Conservation (phyloP, 92 coral and sea anemone genomes). For the Umimayanthus chanpuru region DNA sequence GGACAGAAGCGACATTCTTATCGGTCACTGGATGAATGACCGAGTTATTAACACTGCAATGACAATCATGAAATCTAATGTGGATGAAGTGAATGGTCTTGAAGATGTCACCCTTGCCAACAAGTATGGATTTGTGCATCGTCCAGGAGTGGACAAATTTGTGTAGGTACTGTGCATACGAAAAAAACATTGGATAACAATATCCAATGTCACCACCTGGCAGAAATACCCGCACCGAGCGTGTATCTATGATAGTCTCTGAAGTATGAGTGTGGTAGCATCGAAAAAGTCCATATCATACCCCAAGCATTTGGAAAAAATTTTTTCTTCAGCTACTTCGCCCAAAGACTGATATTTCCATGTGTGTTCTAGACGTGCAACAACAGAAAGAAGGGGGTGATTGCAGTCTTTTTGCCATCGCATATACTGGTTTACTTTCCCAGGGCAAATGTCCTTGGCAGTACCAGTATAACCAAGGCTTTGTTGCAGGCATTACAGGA, state of each 20-base stretch:
- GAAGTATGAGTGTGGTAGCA: constrained; percentile 30
- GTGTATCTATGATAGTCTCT: constrained; percentile 54
- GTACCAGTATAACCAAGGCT: constrained; percentile 47
- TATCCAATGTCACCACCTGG: background rate
- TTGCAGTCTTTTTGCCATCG: constrained; percentile 60
- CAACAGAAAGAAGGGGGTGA: constrained; percentile 52
- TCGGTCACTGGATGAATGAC: constrained; percentile 62
- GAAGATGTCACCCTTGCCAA: constrained; percentile 56
- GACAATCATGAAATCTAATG: constrained; percentile 34
- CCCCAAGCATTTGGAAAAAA: constrained; percentile 59
- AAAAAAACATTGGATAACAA: background rate
- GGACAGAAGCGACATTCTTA: constrained; percentile 43
- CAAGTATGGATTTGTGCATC: constrained; percentile 44
- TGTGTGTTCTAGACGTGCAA: constrained; percentile 45
- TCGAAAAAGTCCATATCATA: constrained; percentile 48
- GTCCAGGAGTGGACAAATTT: constrained; percentile 6
- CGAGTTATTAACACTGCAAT: constrained; percentile 52
- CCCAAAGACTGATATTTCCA: background rate
- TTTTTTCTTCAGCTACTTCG: constrained; percentile 26
- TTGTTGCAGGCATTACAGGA: constrained; percentile 33
- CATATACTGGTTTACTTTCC: constrained; percentile 42
- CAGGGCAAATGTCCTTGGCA: background rate
- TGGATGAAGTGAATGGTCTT: constrained; percentile 50
- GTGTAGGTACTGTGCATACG: background rate
- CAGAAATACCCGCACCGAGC: constrained; percentile 3